phyloP scores from a whole-genome alignment of 2,888 invertebrate species.

The Synergus itoensis region DNA sequence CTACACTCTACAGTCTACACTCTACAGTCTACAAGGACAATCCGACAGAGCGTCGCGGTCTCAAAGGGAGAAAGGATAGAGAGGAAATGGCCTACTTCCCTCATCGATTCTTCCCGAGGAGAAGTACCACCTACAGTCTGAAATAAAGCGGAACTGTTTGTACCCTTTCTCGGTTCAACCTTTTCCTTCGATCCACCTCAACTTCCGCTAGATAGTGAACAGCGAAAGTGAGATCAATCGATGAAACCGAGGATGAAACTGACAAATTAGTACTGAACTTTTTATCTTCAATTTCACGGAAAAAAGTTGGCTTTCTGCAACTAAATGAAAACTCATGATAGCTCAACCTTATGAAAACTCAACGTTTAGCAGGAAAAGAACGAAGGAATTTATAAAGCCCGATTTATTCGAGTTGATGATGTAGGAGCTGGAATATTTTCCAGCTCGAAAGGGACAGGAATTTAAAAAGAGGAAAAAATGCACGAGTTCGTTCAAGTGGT shows the following conservation, averaged over 20 bases:
- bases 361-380: no score
- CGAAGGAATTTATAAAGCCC: neutral
- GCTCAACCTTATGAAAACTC: no score
- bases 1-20: no score
- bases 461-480: slow-evolving; percentile 29
- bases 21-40: slow-evolving; percentile 43
- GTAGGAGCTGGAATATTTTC: neutral
- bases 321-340: no score
- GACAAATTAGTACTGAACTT: neutral
- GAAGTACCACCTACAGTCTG: slow-evolving; percentile 32
- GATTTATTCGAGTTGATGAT: neutral
- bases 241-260: neutral
- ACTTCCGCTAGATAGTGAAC: slow-evolving; percentile 8
- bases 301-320: no score
- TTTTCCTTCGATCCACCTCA: slow-evolving; percentile 6
- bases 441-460: neutral
- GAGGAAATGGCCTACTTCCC: slow-evolving; percentile 52
- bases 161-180: neutral
- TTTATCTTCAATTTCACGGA: neutral
- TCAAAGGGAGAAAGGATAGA: slow-evolving; percentile 45
- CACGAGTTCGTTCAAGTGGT: slow-evolving; percentile 24
- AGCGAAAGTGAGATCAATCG: neutral
- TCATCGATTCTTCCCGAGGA: slow-evolving; percentile 50
- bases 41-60: slow-evolving; percentile 43
- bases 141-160: slow-evolving; percentile 44